Evolutionary conservation across 2,888 invertebrate species (phyloP), one percentile per base, ranked within the genome.

Genomic region (Crematogaster levior): DNA sequence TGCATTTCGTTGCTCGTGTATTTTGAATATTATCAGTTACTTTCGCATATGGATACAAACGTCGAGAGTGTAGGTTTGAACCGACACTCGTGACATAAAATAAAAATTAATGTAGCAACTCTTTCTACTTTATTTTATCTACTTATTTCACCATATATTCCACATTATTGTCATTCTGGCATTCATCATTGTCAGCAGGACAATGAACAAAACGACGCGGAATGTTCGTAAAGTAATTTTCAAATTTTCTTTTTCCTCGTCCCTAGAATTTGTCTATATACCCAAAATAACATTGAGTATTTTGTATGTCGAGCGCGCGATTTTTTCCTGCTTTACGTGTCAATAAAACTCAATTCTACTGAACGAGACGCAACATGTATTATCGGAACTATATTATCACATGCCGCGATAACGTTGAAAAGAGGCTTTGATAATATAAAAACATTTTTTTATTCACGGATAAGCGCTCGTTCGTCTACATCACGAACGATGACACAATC

Each of bases 401-500:
- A 37, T 46, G 70, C 43, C 27, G 10, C 24, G 86, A 86, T 81
- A 86, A 70, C 21, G 30, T 63, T 37, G n/a, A 58, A 68, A 82
- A 66, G 75, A 40, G 68, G 34, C 15, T 7, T 65, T 37, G 70
- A 9, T 51, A 24, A 34, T 30, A 58, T 65, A 46, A 68, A 81
- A 74, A 66, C 9, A 48, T 43, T n/a, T 60, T 56, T 83, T 66
- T 77, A 80, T 60, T 43, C 21, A 4, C 34, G 73, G 82, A 81
- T 88, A 86, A 75, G 61, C 74, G 37, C n/a, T 37, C 66, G 73
- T 82, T 66, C 63, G 73, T 84, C 75, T 48, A 21, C 27, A 27
- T 10, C 81, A 70, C 72, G 85, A 82, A 73, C 82, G 34, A 74
- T 86, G 84, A 84, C 68, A 77, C 72, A 83, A 84, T 56, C 77